Conservation (phyloP, 2,113 vertebrate species). For the Sturnus vulgaris region DNA sequence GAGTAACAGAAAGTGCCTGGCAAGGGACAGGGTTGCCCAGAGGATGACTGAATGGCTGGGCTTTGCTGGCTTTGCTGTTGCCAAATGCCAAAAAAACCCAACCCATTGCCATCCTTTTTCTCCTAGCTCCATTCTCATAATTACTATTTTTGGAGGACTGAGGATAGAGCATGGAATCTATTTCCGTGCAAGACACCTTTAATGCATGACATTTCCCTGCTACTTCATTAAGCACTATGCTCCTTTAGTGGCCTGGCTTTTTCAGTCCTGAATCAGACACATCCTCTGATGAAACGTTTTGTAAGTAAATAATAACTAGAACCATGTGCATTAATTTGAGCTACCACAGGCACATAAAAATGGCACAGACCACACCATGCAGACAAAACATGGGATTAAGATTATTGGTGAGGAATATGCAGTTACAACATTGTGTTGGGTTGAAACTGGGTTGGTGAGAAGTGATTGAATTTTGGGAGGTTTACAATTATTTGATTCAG, state of each 20-base stretch:
- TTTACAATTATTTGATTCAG: background rate
- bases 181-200: slow-evolving; percentile 5
- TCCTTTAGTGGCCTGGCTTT: slow-evolving; percentile 23
- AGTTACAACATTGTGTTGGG: background rate
- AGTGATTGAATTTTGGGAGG: background rate
- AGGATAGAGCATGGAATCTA: background rate
- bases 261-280: slow-evolving; percentile 25
- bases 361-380: background rate
- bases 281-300: slow-evolving; percentile 19
- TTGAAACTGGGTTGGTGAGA: background rate
- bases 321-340: background rate
- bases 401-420: background rate
- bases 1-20: background rate
- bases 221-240: slow-evolving; percentile 1
- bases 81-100: fast-evolving
- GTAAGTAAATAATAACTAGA: slow-evolving; percentile 30
- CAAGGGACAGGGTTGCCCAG: background rate
- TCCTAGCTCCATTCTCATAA: background rate
- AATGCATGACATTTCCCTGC: slow-evolving; percentile 3
- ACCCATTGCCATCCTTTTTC: background rate
- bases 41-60: background rate
- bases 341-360: background rate
- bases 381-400: background rate
- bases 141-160: slow-evolving; percentile 12
- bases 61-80: background rate